Base-by-base conservation (phyloP, 2,797 vertebrate species). In the Cyprinodon diabolis region DNA sequence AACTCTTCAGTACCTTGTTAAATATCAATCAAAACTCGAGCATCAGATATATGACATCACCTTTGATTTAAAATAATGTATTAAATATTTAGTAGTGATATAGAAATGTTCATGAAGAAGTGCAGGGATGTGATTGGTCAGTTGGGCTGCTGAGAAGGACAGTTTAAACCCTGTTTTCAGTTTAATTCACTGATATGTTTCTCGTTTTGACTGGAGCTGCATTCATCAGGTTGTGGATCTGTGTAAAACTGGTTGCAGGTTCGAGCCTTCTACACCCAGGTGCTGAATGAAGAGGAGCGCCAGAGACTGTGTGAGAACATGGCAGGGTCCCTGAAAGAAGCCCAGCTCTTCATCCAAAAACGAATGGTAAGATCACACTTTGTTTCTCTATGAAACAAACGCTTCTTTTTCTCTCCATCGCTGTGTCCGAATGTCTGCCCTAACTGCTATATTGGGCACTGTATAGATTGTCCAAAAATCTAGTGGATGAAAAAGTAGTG, bases 341-440 rank as follows among this genome's bases (percentile, higher is more conserved):
- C 97, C 0, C 98, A 99, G 17, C 87, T 94, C 14, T 99, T 99
- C 90, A 98, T 99, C 90, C 98, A 99, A 87, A 96, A 95, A 79
- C 95, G 96, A 90, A 94, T 93, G 87, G 98, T 98, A 90, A 95
- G 96, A 93, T 66, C 0, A 14, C 60, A 8, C 47, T 58, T 40
- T 21, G 7, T 0, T 14, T 25, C 19, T 1, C 5, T 10, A 17
- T 17, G 30, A 30, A 37, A 1, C 30, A 37, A 17, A 52, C 4
- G 8, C 25, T 15, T 2, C 47, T 1, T 35, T 63, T 9, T 37
- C 3, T 35, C 17, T 56, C n/a, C 8, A n/a, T 23, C 2, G 30
- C 37, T 43, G 21, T 15, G 30, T 30, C 30, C 30, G 30, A 30
- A 30, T 30, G 30, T 30, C 30, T 30, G 30, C 30, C 30, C 30